Percentiles rank a stretch among this genome's conserved stretches.
Conservation (phyloP, 2,888 invertebrate species). For the Gordius sp. region DNA sequence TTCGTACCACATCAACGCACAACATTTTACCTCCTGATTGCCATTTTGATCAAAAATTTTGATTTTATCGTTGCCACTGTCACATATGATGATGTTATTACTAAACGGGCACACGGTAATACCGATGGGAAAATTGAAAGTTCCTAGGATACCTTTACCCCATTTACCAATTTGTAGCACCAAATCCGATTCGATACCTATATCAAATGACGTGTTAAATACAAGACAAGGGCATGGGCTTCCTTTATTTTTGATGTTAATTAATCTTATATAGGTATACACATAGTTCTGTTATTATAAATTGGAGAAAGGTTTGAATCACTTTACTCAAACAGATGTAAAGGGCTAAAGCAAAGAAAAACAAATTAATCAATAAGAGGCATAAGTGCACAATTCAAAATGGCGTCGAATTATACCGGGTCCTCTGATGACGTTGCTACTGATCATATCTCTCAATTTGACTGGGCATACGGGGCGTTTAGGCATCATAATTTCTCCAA, state of each 20-base stretch:
- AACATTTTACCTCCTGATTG: background rate
- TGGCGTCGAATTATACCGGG: slow-evolving; percentile 7
- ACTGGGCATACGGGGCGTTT: background rate
- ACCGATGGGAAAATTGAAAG: slow-evolving; percentile 15
- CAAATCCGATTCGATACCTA: slow-evolving; percentile 13
- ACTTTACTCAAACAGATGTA: too few relatives aligned
- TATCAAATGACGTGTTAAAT: too few relatives aligned
- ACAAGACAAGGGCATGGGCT: too few relatives aligned
- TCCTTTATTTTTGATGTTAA: too few relatives aligned
- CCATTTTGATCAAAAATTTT: slow-evolving; percentile 11
- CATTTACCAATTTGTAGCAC: slow-evolving; percentile 14
- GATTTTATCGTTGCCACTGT: slow-evolving; percentile 13
- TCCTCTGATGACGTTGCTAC: slow-evolving; percentile 5
- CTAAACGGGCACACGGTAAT: slow-evolving; percentile 8
- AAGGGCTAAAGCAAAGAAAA: too few relatives aligned
- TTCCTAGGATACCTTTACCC: slow-evolving; percentile 13
- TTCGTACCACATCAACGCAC: too few relatives aligned
- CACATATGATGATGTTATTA: slow-evolving; percentile 13
- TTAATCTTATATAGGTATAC: too few relatives aligned
- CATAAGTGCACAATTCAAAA: background rate
- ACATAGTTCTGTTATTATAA: too few relatives aligned
- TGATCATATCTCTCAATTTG: background rate
- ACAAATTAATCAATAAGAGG: too few relatives aligned
- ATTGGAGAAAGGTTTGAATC: too few relatives aligned
- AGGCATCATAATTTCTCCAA: background rate